These are phyloP conservation scores for Ormyrus pomaceus DNA, from an alignment of 2,888 invertebrate species.

Conservation along the genomic window DNA sequence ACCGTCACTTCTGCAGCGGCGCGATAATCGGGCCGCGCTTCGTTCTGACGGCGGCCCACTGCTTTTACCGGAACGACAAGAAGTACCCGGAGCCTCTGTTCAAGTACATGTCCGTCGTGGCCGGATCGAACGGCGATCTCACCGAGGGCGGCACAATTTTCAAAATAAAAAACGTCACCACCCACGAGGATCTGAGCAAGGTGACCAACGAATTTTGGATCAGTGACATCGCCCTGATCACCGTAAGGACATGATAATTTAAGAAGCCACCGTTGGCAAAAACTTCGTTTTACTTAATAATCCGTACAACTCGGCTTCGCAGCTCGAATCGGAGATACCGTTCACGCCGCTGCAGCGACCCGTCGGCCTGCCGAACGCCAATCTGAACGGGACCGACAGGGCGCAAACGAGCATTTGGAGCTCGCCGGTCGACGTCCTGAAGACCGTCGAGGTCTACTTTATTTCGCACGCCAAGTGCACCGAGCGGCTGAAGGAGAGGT, in stretches of 20 bases:
- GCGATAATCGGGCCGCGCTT: constrained; percentile 35
- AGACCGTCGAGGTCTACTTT: constrained; percentile 33
- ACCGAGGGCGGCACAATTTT: constrained; percentile 41
- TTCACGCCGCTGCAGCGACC: constrained; percentile 50
- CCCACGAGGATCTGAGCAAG: constrained; percentile 44
- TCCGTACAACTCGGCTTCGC: not conserved
- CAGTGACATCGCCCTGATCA: constrained; percentile 57
- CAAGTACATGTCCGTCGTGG: constrained; percentile 48
- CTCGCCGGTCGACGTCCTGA: constrained; percentile 30
- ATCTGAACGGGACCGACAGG: constrained; percentile 35
- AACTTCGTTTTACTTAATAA: not conserved
- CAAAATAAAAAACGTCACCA: constrained; percentile 43
- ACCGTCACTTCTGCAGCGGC: constrained; percentile 42
- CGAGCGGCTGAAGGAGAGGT: constrained; percentile 37
- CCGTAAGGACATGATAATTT: constrained; percentile 46
- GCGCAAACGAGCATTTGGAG: constrained; percentile 43
- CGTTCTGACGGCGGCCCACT: constrained; percentile 48
- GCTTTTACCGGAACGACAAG: constrained; percentile 34
- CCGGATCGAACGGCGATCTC: constrained; percentile 42
- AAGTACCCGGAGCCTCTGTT: constrained; percentile 32
- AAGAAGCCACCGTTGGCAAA: not conserved
- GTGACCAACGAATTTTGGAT: constrained; percentile 47
- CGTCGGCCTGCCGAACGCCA: constrained; percentile 38
- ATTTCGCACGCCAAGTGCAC: constrained; percentile 36
- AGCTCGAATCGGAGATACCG: constrained; percentile 54